phyloP scores from a whole-genome alignment of 1,140 invertebrate species.

The Yoshiicerus persimilis region DNA sequence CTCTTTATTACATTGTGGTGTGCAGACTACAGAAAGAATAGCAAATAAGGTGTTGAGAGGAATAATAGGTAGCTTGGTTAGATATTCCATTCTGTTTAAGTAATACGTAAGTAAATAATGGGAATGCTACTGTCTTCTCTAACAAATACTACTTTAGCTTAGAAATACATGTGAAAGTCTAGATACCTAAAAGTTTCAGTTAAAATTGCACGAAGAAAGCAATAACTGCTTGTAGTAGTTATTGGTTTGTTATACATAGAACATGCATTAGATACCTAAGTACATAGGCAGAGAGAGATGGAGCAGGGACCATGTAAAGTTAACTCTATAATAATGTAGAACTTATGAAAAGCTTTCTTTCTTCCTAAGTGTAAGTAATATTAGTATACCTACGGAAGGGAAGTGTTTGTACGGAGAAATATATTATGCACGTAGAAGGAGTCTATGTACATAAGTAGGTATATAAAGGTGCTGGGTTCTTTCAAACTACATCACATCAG shows the following conservation, averaged over 20 bases:
- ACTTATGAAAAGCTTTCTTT: constrained; percentile 21
- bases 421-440: not conserved
- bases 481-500: constrained; percentile 1
- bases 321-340: not conserved
- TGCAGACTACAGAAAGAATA: not conserved
- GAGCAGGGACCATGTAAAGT: not conserved
- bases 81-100: not conserved
- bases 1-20: not conserved
- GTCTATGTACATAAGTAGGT: not conserved
- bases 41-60: not conserved
- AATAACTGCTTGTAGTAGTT: not conserved
- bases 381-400: not conserved
- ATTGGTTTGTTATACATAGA: too few relatives aligned
- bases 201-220: not conserved
- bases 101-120: not conserved
- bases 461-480: not conserved
- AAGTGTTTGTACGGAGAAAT: constrained; percentile 21
- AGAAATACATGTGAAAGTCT: not conserved
- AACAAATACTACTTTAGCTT: not conserved
- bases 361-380: constrained; percentile 1
- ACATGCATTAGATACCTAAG: too few relatives aligned
- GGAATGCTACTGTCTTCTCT: not conserved
- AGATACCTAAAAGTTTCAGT: not conserved
- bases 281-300: too few relatives aligned
- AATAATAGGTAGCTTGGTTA: too few relatives aligned